Conservation (phyloP, 92 coral and sea anemone genomes). For the Heliopora coerulea region DNA sequence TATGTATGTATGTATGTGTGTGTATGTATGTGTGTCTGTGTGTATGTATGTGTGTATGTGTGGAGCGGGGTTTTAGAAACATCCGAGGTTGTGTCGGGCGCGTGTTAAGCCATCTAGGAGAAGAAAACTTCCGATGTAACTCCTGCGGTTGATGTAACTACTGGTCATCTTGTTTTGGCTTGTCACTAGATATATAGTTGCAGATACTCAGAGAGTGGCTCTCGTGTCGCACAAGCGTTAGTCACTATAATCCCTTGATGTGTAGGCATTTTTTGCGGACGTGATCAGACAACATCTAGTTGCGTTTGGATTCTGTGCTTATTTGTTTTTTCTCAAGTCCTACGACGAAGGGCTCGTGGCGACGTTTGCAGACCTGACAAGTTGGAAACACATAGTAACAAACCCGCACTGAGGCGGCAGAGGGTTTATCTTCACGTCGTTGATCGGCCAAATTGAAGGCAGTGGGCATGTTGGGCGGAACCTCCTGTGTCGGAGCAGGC, state of each 20-base stretch:
- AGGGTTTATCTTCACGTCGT: slow-evolving; percentile 45
- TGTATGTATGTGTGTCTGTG: background rate
- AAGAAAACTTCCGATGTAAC: background rate
- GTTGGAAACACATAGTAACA: slow-evolving; percentile 42
- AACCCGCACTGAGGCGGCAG: slow-evolving; percentile 37
- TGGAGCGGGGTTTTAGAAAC: background rate
- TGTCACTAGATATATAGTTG: slow-evolving; percentile 24
- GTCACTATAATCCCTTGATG: slow-evolving; percentile 7
- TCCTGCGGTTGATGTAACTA: slow-evolving; percentile 17
- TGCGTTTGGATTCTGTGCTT: background rate
- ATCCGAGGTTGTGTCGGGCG: background rate
- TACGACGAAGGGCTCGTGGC: slow-evolving; percentile 39
- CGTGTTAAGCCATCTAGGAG: no score
- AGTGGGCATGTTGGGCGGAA: slow-evolving; percentile 41
- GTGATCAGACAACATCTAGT: no score
- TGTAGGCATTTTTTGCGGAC: background rate
- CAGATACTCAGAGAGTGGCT: slow-evolving; percentile 36
- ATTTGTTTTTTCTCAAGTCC: slow-evolving; percentile 14
- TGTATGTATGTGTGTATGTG: no score
- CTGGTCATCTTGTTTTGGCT: slow-evolving; percentile 26
- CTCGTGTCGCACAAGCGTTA: slow-evolving; percentile 41
- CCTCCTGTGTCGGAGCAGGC: slow-evolving; percentile 44
- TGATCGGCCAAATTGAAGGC: background rate
- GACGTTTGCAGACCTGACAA: slow-evolving; percentile 47
- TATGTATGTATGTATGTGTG: background rate